These are phyloP conservation scores for Paraplagusia blochii DNA, from an alignment of 2,113 vertebrate genomes.

Conservation along the genomic window DNA sequence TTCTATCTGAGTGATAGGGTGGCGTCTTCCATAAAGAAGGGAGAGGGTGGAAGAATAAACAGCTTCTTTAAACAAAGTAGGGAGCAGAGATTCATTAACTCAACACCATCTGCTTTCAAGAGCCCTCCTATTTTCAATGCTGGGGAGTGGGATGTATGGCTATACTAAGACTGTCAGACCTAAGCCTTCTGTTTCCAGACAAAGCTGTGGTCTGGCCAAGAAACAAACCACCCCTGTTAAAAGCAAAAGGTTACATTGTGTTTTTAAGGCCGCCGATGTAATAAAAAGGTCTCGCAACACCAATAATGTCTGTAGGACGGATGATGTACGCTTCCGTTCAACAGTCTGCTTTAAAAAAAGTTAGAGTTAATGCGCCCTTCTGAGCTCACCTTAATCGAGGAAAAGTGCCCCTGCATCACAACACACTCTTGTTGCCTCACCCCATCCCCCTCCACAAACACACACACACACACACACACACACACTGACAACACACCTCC, in stretches of 20 bases:
- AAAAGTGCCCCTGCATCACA: constrained; percentile 68
- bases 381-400: constrained; percentile 73
- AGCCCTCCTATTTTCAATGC: constrained; percentile 21
- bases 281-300: constrained; percentile 10
- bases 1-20: constrained; percentile 34
- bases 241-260: neutral
- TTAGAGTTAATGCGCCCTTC: constrained; percentile 46
- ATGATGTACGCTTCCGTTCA: constrained; percentile 19
- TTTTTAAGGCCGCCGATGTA: neutral
- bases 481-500: constrained; percentile 41
- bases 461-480: constrained; percentile 14
- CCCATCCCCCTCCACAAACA: constrained; percentile 56
- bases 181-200: constrained; percentile 16
- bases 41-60: neutral
- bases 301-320: constrained; percentile 1
- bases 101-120: constrained; percentile 23
- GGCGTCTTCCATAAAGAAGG: neutral
- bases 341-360: constrained; percentile 24
- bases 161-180: constrained; percentile 20
- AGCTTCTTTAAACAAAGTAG: constrained; percentile 9
- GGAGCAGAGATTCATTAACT: constrained; percentile 19
- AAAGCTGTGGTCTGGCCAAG: constrained; percentile 2
- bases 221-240: neutral
- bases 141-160: neutral
- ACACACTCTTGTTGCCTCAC: constrained; percentile 43